A percentile compares a stretch with the other conserved stretches of the same genome.
phyloP scores from a whole-genome alignment of 64 coral and sea anemone genomes.

The Porites australiensis region DNA sequence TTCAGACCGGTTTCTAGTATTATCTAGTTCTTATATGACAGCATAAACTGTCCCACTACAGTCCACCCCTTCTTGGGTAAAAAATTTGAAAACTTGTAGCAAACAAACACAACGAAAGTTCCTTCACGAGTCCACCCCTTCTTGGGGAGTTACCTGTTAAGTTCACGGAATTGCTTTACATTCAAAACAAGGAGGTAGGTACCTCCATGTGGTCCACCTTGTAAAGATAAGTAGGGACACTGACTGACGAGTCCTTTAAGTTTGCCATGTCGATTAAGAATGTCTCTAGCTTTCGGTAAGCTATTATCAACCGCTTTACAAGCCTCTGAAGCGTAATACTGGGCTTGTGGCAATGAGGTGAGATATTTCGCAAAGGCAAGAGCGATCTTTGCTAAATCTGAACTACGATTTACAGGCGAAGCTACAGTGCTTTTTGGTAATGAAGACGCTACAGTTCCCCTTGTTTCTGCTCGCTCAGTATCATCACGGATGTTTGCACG shows the following conservation, averaged over 20 bases:
- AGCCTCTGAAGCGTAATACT: constrained; percentile 10
- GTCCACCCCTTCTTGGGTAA: not conserved
- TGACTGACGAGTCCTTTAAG: constrained; percentile 53
- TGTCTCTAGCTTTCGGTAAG: constrained; percentile 53
- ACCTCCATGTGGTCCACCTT: constrained; percentile 31
- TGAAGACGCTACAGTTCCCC: not conserved
- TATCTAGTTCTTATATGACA: too few relatives aligned
- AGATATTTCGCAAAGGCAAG: constrained; percentile 37
- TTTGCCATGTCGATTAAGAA: constrained; percentile 51
- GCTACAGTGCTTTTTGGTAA: not conserved
- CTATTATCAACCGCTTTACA: constrained; percentile 47
- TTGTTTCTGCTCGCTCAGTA: not conserved
- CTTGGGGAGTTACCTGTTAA: not conserved
- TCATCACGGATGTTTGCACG: not conserved
- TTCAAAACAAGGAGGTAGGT: constrained; percentile 39
- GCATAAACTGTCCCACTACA: too few relatives aligned
- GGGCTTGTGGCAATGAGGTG: not conserved
- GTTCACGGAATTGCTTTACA: not conserved
- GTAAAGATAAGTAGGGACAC: constrained; percentile 67
- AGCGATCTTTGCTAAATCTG: not conserved
- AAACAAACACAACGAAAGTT: not conserved
- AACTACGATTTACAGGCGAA: not conserved
- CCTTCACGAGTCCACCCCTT: not conserved
- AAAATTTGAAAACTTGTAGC: not conserved
- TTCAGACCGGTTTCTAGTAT: too few relatives aligned